phyloP scores from a whole-genome alignment of 64 coral and sea anemone species.

The Dendrophyllia cribrosa region DNA sequence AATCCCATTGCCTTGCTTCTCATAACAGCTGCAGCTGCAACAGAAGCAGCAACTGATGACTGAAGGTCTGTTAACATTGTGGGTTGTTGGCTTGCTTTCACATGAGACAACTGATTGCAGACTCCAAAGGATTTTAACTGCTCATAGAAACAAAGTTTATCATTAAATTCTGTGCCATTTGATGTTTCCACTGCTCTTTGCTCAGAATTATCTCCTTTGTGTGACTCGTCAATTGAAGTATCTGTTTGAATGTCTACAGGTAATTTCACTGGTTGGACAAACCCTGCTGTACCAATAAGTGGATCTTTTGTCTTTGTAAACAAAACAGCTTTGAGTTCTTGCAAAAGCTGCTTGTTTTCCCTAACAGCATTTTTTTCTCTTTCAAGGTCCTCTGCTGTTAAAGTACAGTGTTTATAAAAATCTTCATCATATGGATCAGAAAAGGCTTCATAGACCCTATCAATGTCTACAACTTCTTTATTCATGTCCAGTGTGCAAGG shows the following conservation, averaged over 20 bases:
- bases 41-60: constrained; percentile 67
- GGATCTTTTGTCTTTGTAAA: constrained; percentile 86
- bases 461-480: constrained; percentile 31
- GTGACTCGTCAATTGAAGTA: background rate
- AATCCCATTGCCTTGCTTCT: constrained; percentile 40
- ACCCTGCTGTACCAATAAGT: constrained; percentile 76
- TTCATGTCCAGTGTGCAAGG: background rate
- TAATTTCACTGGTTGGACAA: constrained; percentile 69
- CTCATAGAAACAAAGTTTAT: background rate
- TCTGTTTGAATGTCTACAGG: background rate
- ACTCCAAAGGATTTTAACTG: background rate
- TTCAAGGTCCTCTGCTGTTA: constrained; percentile 62
- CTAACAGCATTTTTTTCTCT: constrained; percentile 66
- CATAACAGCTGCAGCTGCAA: constrained; percentile 62
- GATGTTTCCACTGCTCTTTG: background rate
- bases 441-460: constrained; percentile 91
- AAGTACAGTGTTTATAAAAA: background rate
- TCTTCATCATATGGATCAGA: constrained; percentile 64
- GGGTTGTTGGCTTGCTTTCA: background rate
- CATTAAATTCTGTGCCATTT: background rate
- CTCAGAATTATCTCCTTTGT: background rate
- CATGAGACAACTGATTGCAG: background rate
- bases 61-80: background rate
- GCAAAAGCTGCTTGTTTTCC: constrained; percentile 85
- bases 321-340: constrained; percentile 88